phyloP scores from a whole-genome alignment of 2,797 vertebrate genomes.

The Darevskia mixta region DNA sequence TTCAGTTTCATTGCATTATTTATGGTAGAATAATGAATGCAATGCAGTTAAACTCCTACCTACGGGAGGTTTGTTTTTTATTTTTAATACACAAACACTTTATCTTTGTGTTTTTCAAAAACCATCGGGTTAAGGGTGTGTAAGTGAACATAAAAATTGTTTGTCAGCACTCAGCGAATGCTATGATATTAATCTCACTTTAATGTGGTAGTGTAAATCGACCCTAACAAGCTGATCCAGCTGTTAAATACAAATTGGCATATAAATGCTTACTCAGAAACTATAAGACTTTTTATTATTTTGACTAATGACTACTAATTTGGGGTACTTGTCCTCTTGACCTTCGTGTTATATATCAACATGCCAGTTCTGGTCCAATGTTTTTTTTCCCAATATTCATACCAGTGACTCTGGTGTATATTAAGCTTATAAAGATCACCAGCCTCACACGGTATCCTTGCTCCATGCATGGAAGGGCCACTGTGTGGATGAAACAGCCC shows the following conservation, averaged over 20 bases:
- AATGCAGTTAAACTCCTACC: background rate
- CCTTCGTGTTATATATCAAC: slow-evolving; percentile 15
- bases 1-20: background rate
- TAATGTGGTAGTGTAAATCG: background rate
- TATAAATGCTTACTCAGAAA: slow-evolving; percentile 21
- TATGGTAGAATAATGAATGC: background rate
- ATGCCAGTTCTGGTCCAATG: background rate
- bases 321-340: slow-evolving; percentile 1
- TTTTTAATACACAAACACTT: background rate
- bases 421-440: background rate
- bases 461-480: background rate
- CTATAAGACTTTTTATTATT: slow-evolving; percentile 20
- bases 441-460: background rate
- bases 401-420: background rate
- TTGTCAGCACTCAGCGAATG: slow-evolving; percentile 25
- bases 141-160: slow-evolving; percentile 20
- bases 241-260: slow-evolving; percentile 9
- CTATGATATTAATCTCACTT: slow-evolving; percentile 29
- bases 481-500: background rate
- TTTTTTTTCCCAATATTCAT: background rate
- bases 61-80: slow-evolving; percentile 3
- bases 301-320: background rate
- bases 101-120: slow-evolving; percentile 30
- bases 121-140: background rate
- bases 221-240: slow-evolving; percentile 31